Evolutionary conservation across 2,888 invertebrate species (phyloP).

Genomic region (Folsomia manolachei): DNA sequence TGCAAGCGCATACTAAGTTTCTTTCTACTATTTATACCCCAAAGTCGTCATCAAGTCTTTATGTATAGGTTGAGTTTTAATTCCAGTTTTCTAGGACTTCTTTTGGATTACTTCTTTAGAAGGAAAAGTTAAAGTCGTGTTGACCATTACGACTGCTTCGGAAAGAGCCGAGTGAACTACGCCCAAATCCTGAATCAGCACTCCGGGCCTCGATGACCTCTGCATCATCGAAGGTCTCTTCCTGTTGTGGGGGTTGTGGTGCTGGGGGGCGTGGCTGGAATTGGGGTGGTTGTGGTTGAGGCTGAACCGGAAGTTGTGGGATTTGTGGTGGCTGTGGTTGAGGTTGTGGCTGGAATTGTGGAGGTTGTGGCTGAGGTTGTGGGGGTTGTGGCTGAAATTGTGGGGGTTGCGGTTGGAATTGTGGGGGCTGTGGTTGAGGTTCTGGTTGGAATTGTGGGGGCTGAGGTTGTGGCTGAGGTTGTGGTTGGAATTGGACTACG

Average conservation of each 20-base stretch:
- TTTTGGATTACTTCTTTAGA: no score
- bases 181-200: conserved; percentile 9
- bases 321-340: conserved; percentile 9
- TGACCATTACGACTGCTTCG: conserved; percentile 16
- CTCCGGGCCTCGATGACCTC: conserved; percentile 2
- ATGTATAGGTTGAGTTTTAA: not conserved
- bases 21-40: no score
- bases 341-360: conserved; percentile 17
- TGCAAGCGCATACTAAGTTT: no score
- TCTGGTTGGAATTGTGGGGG: conserved; percentile 47
- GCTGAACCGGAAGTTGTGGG: conserved; percentile 5
- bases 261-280: not conserved
- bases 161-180: not conserved
- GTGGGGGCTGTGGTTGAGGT: conserved; percentile 41
- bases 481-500: conserved; percentile 11
- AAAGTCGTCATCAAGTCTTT: not conserved
- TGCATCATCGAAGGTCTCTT: conserved; percentile 11
- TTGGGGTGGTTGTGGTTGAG: conserved; percentile 16
- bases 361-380: conserved; percentile 34
- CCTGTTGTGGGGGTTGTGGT: not conserved
- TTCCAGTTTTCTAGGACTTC: not conserved
- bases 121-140: conserved; percentile 9
- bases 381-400: conserved; percentile 46
- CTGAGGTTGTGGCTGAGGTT: conserved; percentile 45
- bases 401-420: conserved; percentile 45